These are phyloP conservation scores for Potamilus streckersoni DNA, from an alignment of 1,140 invertebrate genomes.

Conservation along the genomic window DNA sequence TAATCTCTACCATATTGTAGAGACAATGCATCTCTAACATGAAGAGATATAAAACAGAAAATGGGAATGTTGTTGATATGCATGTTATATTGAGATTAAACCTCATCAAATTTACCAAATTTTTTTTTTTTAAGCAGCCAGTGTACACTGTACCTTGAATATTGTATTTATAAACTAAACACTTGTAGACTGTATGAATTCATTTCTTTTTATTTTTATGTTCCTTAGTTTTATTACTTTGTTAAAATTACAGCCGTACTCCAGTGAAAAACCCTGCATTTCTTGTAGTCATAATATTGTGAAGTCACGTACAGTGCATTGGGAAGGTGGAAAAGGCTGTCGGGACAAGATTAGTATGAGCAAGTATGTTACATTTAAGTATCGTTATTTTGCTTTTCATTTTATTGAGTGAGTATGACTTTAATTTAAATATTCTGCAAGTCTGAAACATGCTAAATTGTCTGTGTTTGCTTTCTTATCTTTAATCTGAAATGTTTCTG, in stretches of 20 bases:
- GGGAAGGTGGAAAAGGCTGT: constrained; percentile 69
- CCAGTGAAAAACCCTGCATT: constrained; percentile 57
- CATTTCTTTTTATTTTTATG: too few species aligned
- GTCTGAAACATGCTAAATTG: background rate
- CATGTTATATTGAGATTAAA: too few species aligned
- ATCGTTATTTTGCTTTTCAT: background rate
- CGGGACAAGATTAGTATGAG: constrained; percentile 67
- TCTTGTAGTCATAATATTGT: constrained; percentile 56
- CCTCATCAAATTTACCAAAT: too few species aligned
- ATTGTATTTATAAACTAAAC: too few species aligned
- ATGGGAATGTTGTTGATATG: too few species aligned
- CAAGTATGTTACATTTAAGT: constrained; percentile 40
- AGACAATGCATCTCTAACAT: too few species aligned
- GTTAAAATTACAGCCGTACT: constrained; percentile 52
- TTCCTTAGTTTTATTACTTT: constrained; percentile 4
- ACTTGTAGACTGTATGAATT: too few species aligned
- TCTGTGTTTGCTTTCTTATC: background rate
- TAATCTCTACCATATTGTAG: too few species aligned
- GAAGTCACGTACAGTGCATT: constrained; percentile 56
- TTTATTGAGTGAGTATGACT: background rate
- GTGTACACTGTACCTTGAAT: too few species aligned
- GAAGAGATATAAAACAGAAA: too few species aligned
- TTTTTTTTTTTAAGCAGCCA: too few species aligned
- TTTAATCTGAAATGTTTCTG: background rate
- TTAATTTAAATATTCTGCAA: background rate